Percentiles rank a stretch among this genome's conserved stretches.
These are phyloP conservation scores for Crematogaster levior DNA, from an alignment of 2,888 invertebrate species.

Conservation along the genomic window DNA sequence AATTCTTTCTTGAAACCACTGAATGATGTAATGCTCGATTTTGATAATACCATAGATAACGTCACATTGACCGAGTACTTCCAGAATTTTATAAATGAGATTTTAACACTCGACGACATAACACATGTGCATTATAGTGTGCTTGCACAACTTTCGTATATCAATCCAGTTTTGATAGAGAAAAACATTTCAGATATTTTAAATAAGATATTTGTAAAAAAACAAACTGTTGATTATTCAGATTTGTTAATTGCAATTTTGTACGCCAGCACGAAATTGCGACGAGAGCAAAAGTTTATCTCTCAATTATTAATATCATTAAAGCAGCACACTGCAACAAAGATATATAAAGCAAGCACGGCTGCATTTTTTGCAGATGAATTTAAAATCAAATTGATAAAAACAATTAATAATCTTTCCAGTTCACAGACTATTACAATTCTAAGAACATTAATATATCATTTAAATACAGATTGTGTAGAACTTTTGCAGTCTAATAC, in stretches of 20 bases:
- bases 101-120: conserved; percentile 65
- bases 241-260: conserved; percentile 75
- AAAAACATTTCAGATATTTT: conserved; percentile 75
- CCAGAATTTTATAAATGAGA: conserved; percentile 71
- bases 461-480: conserved; percentile 76
- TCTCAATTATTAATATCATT: conserved; percentile 77
- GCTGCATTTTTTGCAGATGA: conserved; percentile 66
- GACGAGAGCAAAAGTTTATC: conserved; percentile 80
- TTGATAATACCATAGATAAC: conserved; percentile 75
- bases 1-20: conserved; percentile 68
- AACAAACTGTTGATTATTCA: conserved; percentile 60
- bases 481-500: conserved; percentile 57
- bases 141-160: conserved; percentile 71
- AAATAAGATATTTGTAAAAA: conserved; percentile 70
- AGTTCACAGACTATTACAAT: conserved; percentile 73
- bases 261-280: conserved; percentile 75
- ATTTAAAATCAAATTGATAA: conserved; percentile 71
- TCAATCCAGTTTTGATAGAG: conserved; percentile 81
- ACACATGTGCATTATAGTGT: conserved; percentile 71
- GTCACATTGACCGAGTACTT: conserved; percentile 75
- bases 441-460: conserved; percentile 76
- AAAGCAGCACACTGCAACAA: conserved; percentile 54
- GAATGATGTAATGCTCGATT: conserved; percentile 76
- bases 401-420: conserved; percentile 70
- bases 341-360: conserved; percentile 6